Conservation (phyloP, 2,888 invertebrate genomes). For the Lasioglossum malachurum region DNA sequence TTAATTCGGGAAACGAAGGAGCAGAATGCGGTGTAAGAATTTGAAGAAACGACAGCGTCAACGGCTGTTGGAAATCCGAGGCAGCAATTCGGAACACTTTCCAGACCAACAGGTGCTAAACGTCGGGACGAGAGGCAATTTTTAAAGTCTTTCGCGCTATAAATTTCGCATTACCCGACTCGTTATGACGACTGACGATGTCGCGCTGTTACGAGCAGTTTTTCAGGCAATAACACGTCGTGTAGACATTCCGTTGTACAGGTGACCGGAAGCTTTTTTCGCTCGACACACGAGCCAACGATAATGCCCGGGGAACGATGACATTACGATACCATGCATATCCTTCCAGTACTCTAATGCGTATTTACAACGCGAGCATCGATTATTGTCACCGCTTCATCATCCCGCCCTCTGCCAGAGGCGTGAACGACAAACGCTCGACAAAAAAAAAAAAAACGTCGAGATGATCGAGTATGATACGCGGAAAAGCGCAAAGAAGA, state of each 20-base stretch:
- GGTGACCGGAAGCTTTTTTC: constrained; percentile 48
- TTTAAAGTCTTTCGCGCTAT: constrained; percentile 41
- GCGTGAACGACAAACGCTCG: background rate
- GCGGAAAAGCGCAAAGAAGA: background rate
- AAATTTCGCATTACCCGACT: constrained; percentile 50
- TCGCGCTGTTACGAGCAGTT: constrained; percentile 41
- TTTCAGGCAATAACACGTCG: constrained; percentile 38
- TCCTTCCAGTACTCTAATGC: constrained; percentile 11
- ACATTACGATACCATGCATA: constrained; percentile 48
- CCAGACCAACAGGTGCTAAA: constrained; percentile 41
- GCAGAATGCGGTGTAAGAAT: background rate
- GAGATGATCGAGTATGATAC: background rate
- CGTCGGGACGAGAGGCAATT: constrained; percentile 30
- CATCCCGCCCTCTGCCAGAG: background rate
- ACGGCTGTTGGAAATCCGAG: background rate
- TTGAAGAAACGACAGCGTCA: background rate
- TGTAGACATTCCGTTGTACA: constrained; percentile 29
- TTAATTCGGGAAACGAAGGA: no score
- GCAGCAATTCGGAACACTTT: background rate
- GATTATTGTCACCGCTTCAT: constrained; percentile 16
- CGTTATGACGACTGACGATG: constrained; percentile 45
- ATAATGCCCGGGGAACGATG: constrained; percentile 46
- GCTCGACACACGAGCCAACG: constrained; percentile 32
- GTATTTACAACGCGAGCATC: constrained; percentile 31
- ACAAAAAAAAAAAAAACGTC: background rate